A percentile compares a stretch with the other conserved stretches of the same genome.
Evolutionary conservation across 2,888 invertebrate species (phyloP).

Genomic region (Catocala sponsa): DNA sequence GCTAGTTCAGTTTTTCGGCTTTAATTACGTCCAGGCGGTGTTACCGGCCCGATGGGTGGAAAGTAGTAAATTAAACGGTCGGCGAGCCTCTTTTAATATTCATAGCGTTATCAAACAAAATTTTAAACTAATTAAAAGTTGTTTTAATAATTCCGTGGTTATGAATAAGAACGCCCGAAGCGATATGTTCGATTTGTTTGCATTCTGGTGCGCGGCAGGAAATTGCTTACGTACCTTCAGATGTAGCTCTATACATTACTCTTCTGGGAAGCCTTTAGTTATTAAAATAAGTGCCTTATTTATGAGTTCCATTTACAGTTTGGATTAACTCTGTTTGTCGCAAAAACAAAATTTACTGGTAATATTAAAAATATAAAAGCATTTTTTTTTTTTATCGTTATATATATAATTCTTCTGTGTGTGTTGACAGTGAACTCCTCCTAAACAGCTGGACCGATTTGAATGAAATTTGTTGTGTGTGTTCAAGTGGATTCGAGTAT

Average conservation of each 20-base stretch:
- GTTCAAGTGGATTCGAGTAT: too few relatives aligned
- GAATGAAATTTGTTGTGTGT: too few relatives aligned
- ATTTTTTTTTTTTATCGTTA: too few relatives aligned
- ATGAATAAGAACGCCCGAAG: conserved; percentile 56
- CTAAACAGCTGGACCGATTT: too few relatives aligned
- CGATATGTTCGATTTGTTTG: conserved; percentile 64
- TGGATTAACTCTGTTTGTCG: too few relatives aligned
- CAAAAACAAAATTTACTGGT: too few relatives aligned
- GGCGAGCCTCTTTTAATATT: conserved; percentile 82
- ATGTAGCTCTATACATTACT: conserved; percentile 23
- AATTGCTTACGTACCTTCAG: conserved; percentile 44
- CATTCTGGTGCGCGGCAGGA: conserved; percentile 59
- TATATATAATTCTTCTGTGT: too few relatives aligned
- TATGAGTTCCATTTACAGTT: too few relatives aligned
- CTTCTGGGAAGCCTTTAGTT: too few relatives aligned
- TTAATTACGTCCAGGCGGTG: conserved; percentile 76
- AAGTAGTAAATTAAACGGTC: conserved; percentile 83
- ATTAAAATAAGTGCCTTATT: too few relatives aligned
- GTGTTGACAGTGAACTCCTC: too few relatives aligned
- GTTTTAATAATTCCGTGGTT: conserved; percentile 72
- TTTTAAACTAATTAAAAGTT: conserved; percentile 85
- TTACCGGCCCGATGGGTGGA: conserved; percentile 64
- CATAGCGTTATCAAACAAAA: conserved; percentile 85
- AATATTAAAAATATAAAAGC: too few relatives aligned
- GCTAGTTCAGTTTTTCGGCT: conserved; percentile 80